A percentile compares a stretch with the other conserved stretches of the same genome.
These are phyloP conservation scores for Charaxes varanes DNA, from an alignment of 1,140 invertebrate genomes.

Conservation along the genomic window DNA sequence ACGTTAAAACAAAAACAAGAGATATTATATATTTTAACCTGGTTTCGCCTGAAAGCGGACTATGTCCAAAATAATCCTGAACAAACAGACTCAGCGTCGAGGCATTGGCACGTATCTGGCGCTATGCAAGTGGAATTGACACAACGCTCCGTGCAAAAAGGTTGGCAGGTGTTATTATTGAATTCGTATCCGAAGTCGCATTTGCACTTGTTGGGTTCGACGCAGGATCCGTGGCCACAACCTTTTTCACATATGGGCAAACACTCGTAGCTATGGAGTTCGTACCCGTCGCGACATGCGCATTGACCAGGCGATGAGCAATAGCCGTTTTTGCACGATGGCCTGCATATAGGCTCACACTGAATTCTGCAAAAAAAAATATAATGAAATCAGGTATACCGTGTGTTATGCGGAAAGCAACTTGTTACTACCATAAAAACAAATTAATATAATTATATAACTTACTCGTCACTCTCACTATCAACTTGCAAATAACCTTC, in stretches of 20 bases:
- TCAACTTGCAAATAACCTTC: slow-evolving; percentile 9
- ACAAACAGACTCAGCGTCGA: too few species aligned
- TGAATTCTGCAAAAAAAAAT: slow-evolving; percentile 15
- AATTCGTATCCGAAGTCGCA: slow-evolving; percentile 71
- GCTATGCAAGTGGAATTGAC: slow-evolving; percentile 25
- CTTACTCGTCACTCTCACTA: background rate
- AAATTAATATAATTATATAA: too few species aligned
- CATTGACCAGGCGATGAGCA: slow-evolving; percentile 39
- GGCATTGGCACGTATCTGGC: slow-evolving; percentile 33
- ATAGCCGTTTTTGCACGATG: slow-evolving; percentile 18
- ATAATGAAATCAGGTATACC: background rate
- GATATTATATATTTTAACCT: too few species aligned
- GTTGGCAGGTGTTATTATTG: slow-evolving; percentile 45
- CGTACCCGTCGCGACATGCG: slow-evolving; percentile 58
- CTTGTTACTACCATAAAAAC: too few species aligned
- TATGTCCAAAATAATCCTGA: too few species aligned
- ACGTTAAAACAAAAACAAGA: too few species aligned
- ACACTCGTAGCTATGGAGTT: slow-evolving; percentile 27
- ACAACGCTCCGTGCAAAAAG: slow-evolving; percentile 49
- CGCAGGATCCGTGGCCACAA: slow-evolving; percentile 67
- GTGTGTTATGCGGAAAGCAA: background rate
- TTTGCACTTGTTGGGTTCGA: slow-evolving; percentile 69
- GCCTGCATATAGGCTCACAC: slow-evolving; percentile 22
- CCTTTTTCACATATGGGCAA: slow-evolving; percentile 25
- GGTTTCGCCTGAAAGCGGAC: too few species aligned